Conservation (phyloP, 2,797 vertebrate species). For the Esox lucius region DNA sequence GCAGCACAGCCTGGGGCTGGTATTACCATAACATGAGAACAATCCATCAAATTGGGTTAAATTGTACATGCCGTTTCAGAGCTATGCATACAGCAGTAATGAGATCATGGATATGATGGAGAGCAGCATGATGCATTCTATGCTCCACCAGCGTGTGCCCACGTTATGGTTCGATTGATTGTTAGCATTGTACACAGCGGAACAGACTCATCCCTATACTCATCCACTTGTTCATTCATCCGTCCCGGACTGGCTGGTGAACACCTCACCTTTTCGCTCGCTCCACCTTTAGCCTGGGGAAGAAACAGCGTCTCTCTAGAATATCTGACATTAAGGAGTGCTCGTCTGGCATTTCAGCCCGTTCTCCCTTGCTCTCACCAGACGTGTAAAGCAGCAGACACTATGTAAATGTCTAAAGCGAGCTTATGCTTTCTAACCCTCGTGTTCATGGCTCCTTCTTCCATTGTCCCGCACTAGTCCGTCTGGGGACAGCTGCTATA, state of each 20-base stretch:
- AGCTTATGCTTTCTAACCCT: background rate
- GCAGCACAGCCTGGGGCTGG: conserved; percentile 42
- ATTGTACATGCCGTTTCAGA: conserved; percentile 52
- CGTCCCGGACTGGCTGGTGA: background rate
- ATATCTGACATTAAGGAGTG: conserved; percentile 3
- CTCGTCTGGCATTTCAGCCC: conserved; percentile 1
- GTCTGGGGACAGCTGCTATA: background rate
- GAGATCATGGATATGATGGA: conserved; percentile 38
- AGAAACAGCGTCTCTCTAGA: background rate
- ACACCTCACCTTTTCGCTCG: background rate
- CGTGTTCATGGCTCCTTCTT: background rate
- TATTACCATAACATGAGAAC: conserved; percentile 62
- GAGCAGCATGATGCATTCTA: background rate
- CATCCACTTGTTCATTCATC: background rate
- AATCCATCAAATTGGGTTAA: conserved; percentile 61
- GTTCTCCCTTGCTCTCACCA: background rate
- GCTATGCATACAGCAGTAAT: conserved; percentile 48
- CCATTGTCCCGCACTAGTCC: background rate
- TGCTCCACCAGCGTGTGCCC: background rate
- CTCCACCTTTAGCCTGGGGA: background rate
- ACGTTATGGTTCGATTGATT: background rate
- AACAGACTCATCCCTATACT: background rate
- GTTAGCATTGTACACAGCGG: background rate
- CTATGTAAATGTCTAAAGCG: background rate
- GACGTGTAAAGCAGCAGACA: background rate